Conservation (phyloP, 2,888 invertebrate genomes). For the Eurytoma californica region DNA sequence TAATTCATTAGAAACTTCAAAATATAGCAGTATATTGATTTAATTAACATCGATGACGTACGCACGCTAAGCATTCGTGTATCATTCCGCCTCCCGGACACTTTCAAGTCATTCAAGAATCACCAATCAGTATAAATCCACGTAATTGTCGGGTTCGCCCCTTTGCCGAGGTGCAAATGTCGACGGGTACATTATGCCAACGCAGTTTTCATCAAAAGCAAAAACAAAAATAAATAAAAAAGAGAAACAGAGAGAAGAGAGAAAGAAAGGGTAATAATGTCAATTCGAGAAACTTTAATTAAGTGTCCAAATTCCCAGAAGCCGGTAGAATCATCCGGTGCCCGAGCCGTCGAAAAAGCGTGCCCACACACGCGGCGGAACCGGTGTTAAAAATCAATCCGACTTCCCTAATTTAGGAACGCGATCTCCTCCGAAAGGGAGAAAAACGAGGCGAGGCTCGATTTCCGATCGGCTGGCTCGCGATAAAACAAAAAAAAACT, state of each 20-base stretch:
- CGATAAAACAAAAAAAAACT: background rate
- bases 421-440: slow-evolving; percentile 28
- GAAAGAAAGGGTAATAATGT: slow-evolving; percentile 34
- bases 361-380: slow-evolving; percentile 43
- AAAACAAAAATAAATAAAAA: background rate
- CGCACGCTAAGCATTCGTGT: no score
- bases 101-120: background rate
- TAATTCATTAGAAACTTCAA: no score
- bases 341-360: background rate
- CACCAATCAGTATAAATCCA: slow-evolving; percentile 26
- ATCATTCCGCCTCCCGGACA: no score
- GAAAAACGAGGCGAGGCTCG: slow-evolving; percentile 1
- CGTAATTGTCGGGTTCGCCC: background rate
- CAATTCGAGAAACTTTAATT: slow-evolving; percentile 46
- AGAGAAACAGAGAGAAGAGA: background rate
- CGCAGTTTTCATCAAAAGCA: background rate
- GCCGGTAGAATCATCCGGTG: background rate
- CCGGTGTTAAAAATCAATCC: slow-evolving; percentile 54
- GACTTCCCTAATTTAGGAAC: slow-evolving; percentile 53
- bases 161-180: slow-evolving; percentile 24
- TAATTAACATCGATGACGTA: no score
- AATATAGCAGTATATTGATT: no score
- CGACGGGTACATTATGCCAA: background rate
- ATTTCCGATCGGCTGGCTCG: slow-evolving; percentile 9
- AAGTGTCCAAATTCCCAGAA: slow-evolving; percentile 50